Base-by-base conservation (phyloP, 2,113 vertebrate species). In the Vanacampus margaritifer region DNA sequence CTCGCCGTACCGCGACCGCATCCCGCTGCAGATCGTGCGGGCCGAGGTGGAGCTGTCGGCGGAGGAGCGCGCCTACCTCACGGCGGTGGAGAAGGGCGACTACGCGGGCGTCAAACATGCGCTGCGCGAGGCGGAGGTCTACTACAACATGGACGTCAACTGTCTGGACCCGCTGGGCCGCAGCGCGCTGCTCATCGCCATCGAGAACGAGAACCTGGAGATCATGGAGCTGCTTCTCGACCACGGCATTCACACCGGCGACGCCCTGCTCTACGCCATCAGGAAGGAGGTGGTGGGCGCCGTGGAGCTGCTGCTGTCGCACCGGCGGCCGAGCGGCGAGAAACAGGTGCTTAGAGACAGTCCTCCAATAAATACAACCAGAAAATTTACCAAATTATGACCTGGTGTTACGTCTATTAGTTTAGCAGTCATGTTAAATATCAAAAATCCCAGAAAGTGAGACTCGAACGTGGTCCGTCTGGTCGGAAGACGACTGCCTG, bases 81-180 rank as follows among this genome's bases (percentile, higher is more conserved):
- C 88, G 0, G 96, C 96, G 0, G 97, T 99, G 75, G 96, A 99
- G 90, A 99, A 97, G 79, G 97, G 97, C 5, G 97, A 99, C 91
- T 98, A 98, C 50, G 96, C 95, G 32, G 95, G 94, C 0, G 96
- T 99, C 64, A 96, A 98, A 69, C 94, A 95, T 24, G 96, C 95
- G 36, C 84, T 99, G 0, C 94, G 95, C 11, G 96, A 98, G 91
- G 96, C 96, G 0, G 95, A 97, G 87, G 96, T 98, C 84, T 98
- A 98, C 88, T 98, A 98, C 91, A 98, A 98, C 92, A 97, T 99
- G 92, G 97, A 98, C 69, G 94, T 98, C 58, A 98, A 98, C 91
- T 99, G 97, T 41, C 93, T 98, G 91, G 97, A 99, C 90, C 96
- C 97, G 23, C 90, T 99, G 67, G 97, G 97, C 43, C 95, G 97